These are phyloP conservation scores for Drosophila nannoptera DNA, from an alignment of 1,140 invertebrate species.

Conservation along the genomic window DNA sequence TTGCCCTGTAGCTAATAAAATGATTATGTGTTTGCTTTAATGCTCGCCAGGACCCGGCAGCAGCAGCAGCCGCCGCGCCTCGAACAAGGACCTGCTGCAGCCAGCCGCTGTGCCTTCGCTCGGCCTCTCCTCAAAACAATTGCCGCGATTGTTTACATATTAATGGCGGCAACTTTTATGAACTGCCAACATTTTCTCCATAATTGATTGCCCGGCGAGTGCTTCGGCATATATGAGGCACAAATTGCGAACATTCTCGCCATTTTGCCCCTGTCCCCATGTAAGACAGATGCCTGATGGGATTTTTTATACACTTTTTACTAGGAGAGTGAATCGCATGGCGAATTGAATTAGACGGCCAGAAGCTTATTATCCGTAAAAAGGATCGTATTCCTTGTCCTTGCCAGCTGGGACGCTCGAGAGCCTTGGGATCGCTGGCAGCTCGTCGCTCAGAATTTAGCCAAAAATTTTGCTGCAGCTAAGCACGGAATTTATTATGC, in stretches of 20 bases:
- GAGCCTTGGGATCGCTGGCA: too few species aligned
- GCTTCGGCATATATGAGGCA: conserved; percentile 26
- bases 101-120: conserved; percentile 21
- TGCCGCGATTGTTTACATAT: conserved; percentile 71
- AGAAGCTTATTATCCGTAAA: too few species aligned
- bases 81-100: neutral
- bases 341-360: too few species aligned
- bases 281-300: too few species aligned
- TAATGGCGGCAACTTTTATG: conserved; percentile 72
- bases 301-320: too few species aligned
- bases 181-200: conserved; percentile 53
- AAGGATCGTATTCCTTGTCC: too few species aligned
- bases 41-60: conserved; percentile 42
- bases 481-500: too few species aligned
- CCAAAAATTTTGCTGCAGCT: too few species aligned
- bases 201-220: conserved; percentile 52
- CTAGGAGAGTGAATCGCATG: too few species aligned
- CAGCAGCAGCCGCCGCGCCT: neutral
- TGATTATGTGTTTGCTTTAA: conserved; percentile 76
- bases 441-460: too few species aligned
- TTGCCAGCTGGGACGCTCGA: too few species aligned
- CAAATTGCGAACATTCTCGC: conserved; percentile 14
- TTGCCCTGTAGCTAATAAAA: conserved; percentile 69
- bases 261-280: too few species aligned
- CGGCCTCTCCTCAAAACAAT: conserved; percentile 52